A percentile compares a stretch with the other conserved stretches of the same genome.
Conservation (phyloP, 2,888 invertebrate genomes). For the Acrobasis suavella region DNA sequence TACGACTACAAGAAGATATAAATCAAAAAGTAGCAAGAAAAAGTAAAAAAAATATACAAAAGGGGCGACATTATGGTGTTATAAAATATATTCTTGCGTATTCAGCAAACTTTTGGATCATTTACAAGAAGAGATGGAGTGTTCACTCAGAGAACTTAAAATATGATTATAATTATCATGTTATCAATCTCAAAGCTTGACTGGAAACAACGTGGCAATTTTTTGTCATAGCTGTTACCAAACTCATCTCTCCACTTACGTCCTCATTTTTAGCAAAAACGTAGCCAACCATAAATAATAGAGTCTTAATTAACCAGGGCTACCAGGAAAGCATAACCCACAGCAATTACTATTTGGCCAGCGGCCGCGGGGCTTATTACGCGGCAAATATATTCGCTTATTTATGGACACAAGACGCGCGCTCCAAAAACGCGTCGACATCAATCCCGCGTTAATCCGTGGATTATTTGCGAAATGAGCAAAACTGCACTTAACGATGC, state of each 20-base stretch:
- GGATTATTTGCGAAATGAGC: slow-evolving; percentile 64
- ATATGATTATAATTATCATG: too few species aligned
- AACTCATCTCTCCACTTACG: slow-evolving; percentile 35
- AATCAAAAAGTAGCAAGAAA: too few species aligned
- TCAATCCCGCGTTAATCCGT: slow-evolving; percentile 66
- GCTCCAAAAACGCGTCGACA: slow-evolving; percentile 60
- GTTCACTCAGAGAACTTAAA: too few species aligned
- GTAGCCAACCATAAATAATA: slow-evolving; percentile 40
- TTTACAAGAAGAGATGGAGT: too few species aligned
- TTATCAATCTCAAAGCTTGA: too few species aligned
- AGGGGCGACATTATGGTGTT: too few species aligned
- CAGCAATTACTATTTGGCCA: slow-evolving; percentile 54
- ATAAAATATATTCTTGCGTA: too few species aligned
- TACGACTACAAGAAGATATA: too few species aligned
- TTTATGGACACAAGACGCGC: slow-evolving; percentile 60
- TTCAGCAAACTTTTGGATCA: too few species aligned
- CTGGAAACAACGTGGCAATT: slow-evolving; percentile 17
- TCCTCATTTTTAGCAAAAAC: slow-evolving; percentile 24
- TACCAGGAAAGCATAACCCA: slow-evolving; percentile 55
- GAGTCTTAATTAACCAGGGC: slow-evolving; percentile 51
- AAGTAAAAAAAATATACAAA: too few species aligned
- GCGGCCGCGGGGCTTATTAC: slow-evolving; percentile 41
- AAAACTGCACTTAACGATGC: slow-evolving; percentile 67
- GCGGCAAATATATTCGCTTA: slow-evolving; percentile 52
- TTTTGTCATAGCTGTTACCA: slow-evolving; percentile 32